Conservation (phyloP, 30 jellyfish, hydroid and myxozoan species). For the Nemopilema nomurai region DNA sequence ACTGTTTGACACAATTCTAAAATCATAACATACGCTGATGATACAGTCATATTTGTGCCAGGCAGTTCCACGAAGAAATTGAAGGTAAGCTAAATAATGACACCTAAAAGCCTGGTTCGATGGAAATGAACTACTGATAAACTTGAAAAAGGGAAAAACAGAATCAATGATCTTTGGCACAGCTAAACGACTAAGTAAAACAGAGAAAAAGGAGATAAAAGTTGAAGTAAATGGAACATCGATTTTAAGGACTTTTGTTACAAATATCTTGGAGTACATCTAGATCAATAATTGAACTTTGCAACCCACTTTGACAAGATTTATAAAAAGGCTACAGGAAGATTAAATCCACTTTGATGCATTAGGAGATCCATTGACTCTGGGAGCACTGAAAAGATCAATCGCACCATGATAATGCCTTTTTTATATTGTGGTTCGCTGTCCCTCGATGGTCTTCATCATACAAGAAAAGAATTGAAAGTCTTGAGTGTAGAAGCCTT, state of each 20-base stretch:
- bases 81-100: conserved; percentile 55
- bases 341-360: conserved; percentile 20
- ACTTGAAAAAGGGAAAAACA: conserved; percentile 63
- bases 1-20: conserved; percentile 36
- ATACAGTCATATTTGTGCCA: conserved; percentile 61
- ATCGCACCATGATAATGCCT: conserved; percentile 33
- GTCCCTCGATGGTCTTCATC: conserved; percentile 23
- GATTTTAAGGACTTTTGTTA: conserved; percentile 42
- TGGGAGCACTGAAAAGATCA: conserved; percentile 18
- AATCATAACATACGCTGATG: conserved; percentile 67
- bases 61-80: conserved; percentile 36
- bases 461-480: conserved; percentile 22
- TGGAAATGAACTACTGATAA: conserved; percentile 49
- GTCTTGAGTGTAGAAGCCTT: conserved; percentile 20
- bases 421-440: conserved; percentile 17
- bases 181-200: conserved; percentile 55
- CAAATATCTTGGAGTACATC: conserved; percentile 59
- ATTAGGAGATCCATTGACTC: conserved; percentile 31
- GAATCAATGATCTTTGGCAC: conserved; percentile 73
- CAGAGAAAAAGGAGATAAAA: conserved; percentile 48
- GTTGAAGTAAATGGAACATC: conserved; percentile 33
- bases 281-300: conserved; percentile 28
- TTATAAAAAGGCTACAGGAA: conserved; percentile 35
- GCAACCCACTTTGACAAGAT: conserved; percentile 20
- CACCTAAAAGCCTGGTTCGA: conserved; percentile 58